Evolutionary conservation across 2,113 vertebrate genomes (phyloP).

Genomic region (Brachypteracias leptosomus): DNA sequence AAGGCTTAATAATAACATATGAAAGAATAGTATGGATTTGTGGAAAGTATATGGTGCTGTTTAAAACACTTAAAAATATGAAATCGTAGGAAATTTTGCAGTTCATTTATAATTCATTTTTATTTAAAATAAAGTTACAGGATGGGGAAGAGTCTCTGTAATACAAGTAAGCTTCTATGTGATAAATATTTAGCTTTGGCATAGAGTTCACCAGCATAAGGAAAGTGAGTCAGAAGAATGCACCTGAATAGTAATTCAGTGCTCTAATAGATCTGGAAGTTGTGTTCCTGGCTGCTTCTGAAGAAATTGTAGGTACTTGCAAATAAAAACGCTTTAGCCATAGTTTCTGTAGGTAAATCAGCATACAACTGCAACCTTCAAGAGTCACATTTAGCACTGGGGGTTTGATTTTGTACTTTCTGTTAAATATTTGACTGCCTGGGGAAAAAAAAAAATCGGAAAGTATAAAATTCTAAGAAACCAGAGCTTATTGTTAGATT

Average conservation of each 20-base stretch:
- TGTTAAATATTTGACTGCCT: not conserved
- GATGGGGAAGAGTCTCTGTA: not conserved
- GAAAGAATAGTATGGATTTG: not conserved
- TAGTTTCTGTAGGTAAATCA: not conserved
- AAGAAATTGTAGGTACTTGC: not conserved
- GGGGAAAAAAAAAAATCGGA: not conserved
- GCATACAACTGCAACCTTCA: not conserved
- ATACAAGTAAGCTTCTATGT: not conserved
- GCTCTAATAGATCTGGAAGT: not conserved
- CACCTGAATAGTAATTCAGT: not conserved
- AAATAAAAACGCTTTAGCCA: not conserved
- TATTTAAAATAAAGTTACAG: slow-evolving; percentile 11
- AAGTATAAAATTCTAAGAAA: not conserved
- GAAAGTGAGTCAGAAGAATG: not conserved
- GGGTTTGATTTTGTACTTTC: slow-evolving; percentile 13
- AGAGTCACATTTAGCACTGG: not conserved
- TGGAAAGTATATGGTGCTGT: not conserved
- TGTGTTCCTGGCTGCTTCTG: not conserved
- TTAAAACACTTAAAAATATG: not conserved
- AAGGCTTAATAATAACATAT: not conserved
- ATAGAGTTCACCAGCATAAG: not conserved
- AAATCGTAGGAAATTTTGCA: not conserved
- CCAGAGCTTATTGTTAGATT: not conserved
- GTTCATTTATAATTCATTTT: not conserved
- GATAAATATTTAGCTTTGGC: not conserved